phyloP scores from a whole-genome alignment of 2,113 vertebrate genomes.

The Halcyon malimbica region DNA sequence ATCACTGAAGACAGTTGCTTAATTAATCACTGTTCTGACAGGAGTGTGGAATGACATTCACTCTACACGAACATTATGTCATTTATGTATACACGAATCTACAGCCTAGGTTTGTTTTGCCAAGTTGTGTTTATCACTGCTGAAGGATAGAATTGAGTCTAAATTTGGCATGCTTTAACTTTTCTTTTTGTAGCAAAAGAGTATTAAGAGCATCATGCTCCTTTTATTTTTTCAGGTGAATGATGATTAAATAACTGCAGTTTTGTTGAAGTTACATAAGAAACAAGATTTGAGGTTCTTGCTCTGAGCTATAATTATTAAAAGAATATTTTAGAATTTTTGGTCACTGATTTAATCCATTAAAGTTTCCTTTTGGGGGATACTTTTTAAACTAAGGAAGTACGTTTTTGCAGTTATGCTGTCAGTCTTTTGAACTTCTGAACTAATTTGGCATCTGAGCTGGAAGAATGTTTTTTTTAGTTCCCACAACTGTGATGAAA shows the following conservation, averaged over 20 bases:
- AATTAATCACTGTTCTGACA: conserved; percentile 13
- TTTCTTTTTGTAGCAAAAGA: background rate
- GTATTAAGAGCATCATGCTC: background rate
- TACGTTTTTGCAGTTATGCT: background rate
- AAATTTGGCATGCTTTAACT: background rate
- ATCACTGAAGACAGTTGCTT: background rate
- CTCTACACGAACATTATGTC: background rate
- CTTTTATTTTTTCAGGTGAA: background rate
- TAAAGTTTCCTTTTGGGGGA: background rate
- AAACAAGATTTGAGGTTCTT: background rate
- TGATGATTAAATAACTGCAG: background rate
- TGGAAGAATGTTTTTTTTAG: background rate
- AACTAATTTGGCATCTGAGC: background rate
- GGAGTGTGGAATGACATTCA: background rate
- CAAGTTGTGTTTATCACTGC: background rate
- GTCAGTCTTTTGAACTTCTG: background rate
- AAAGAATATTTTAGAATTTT: background rate
- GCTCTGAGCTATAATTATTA: conserved; percentile 1
- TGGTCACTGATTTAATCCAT: background rate
- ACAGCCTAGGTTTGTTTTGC: background rate
- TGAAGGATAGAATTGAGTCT: background rate
- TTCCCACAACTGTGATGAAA: background rate
- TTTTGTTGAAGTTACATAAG: background rate
- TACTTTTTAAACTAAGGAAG: background rate
- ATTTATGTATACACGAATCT: background rate